phyloP scores from a whole-genome alignment of 2,113 vertebrate species.

The Pterocles orientalis region DNA sequence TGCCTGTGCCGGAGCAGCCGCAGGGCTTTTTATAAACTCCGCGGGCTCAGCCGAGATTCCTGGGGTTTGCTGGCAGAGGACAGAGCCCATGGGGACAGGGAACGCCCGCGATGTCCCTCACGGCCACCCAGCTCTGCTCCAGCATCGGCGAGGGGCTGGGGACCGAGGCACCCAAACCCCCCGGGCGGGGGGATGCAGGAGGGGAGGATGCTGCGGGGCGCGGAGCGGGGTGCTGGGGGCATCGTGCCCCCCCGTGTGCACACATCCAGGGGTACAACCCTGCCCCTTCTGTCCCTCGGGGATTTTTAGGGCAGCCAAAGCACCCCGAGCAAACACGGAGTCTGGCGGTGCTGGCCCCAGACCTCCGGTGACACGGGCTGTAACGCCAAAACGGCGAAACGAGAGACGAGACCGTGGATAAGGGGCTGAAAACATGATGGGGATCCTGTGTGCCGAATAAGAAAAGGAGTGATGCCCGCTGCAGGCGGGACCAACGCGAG shows the following conservation, averaged over 20 bases:
- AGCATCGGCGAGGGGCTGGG: background rate
- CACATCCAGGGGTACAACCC: accelerated
- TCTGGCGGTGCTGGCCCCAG: accelerated
- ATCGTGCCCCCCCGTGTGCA: accelerated
- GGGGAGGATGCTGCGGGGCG: accelerated
- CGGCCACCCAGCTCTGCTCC: background rate
- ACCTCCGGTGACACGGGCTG: accelerated
- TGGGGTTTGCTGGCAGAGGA: background rate
- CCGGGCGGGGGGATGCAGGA: too few species aligned
- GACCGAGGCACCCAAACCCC: too few species aligned
- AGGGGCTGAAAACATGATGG: background rate
- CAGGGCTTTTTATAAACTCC: background rate
- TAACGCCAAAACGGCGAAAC: background rate
- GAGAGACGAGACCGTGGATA: too few species aligned
- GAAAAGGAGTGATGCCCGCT: too few species aligned
- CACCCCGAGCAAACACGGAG: accelerated
- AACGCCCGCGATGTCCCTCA: background rate
- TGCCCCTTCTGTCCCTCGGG: background rate
- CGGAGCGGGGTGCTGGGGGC: background rate
- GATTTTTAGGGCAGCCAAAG: background rate
- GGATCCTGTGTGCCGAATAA: accelerated
- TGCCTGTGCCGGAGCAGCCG: background rate
- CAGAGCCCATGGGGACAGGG: background rate
- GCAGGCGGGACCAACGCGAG: too few species aligned
- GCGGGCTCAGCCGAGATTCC: background rate